phyloP scores from a whole-genome alignment of 2,797 vertebrate genomes.

The Denticeps clupeoides region DNA sequence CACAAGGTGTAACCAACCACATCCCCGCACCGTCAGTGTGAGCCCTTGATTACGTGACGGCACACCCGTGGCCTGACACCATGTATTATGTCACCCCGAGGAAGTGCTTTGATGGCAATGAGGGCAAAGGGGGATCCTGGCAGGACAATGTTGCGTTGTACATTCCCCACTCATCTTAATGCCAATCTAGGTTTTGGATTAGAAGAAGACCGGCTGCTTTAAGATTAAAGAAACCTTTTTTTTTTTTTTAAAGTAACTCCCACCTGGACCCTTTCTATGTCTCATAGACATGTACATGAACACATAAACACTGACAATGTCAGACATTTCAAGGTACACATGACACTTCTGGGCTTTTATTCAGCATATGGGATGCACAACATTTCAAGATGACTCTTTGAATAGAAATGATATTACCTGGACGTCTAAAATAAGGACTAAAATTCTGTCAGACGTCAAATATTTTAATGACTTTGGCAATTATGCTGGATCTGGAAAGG shows the following conservation, averaged over 20 bases:
- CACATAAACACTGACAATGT: background rate
- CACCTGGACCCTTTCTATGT: background rate
- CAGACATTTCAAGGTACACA: too few relatives aligned
- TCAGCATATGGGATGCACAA: too few relatives aligned
- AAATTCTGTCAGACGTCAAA: too few relatives aligned
- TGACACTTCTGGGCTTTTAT: too few relatives aligned
- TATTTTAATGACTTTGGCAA: too few relatives aligned
- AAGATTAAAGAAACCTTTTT: conserved; percentile 14
- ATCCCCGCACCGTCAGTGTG: background rate
- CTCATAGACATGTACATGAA: background rate
- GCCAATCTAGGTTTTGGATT: conserved; percentile 7
- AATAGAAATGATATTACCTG: too few relatives aligned
- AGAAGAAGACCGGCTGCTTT: conserved; percentile 18
- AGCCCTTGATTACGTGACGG: background rate
- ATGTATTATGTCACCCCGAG: conserved; percentile 56
- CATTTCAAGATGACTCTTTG: too few relatives aligned
- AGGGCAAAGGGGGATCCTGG: conserved; percentile 49
- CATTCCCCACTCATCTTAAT: conserved; percentile 2
- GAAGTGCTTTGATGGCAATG: conserved; percentile 63
- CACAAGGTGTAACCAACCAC: too few relatives aligned
- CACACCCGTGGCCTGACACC: conserved; percentile 19
- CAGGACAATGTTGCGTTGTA: conserved; percentile 52
- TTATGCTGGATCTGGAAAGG: too few relatives aligned
- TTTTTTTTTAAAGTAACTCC: too few relatives aligned
- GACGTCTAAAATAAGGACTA: too few relatives aligned